Evolutionary conservation across 1,140 invertebrate genomes (phyloP).

Genomic region (Thaumetopoea pityocampa): DNA sequence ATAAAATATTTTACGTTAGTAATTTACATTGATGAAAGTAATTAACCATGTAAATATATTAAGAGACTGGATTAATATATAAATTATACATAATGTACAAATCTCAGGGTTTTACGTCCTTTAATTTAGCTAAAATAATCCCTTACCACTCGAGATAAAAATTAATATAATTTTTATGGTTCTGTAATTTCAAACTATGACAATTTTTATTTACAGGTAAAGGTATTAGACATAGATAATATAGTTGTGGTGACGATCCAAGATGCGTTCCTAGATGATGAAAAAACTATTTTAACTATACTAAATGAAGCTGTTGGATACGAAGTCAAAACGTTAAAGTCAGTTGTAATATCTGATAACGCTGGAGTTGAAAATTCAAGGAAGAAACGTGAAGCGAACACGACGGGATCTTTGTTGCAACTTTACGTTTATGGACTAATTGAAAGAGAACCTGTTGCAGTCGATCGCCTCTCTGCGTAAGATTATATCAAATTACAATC

Average conservation of each 20-base stretch:
- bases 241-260: constrained; percentile 52
- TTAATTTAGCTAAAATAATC: background rate
- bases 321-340: constrained; percentile 44
- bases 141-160: background rate
- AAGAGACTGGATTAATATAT: background rate
- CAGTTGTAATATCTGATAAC: constrained; percentile 41
- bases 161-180: background rate
- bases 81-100: no score
- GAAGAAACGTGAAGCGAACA: constrained; percentile 15
- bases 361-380: constrained; percentile 18
- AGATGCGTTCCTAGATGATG: constrained; percentile 50
- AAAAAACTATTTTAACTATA: constrained; percentile 35
- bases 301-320: constrained; percentile 45
- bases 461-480: constrained; percentile 36
- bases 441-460: constrained; percentile 42
- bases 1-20: constrained; percentile 1
- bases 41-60: background rate
- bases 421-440: constrained; percentile 56
- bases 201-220: constrained; percentile 41
- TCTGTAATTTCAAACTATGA: background rate
- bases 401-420: constrained; percentile 38
- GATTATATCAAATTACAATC: constrained; percentile 5
- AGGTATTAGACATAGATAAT: constrained; percentile 40
- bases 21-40: constrained; percentile 1
- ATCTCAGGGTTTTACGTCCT: no score